A percentile compares a stretch with the other conserved stretches of the same genome.
phyloP scores from a whole-genome alignment of 2,113 vertebrate genomes.

The mouse (Mus musculus) region DNA sequence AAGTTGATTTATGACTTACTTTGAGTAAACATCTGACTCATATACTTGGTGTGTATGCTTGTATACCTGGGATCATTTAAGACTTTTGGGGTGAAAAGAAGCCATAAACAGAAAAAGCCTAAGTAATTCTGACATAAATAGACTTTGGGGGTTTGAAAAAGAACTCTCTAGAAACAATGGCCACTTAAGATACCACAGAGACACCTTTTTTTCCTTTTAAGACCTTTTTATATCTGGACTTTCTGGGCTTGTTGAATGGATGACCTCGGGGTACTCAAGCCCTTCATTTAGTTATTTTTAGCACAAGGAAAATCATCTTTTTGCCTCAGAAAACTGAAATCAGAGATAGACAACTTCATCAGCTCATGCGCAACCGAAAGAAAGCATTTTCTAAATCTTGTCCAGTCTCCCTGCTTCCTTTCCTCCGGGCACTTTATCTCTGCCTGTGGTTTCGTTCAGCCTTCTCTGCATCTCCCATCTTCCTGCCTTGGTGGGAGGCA shows the following conservation, averaged over 20 bases:
- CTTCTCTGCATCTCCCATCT: background rate
- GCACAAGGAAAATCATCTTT: conserved; percentile 10
- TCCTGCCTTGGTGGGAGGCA: background rate
- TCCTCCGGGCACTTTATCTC: background rate
- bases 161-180: background rate
- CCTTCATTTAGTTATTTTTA: conserved; percentile 16
- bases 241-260: background rate
- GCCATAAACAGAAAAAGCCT: background rate
- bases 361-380: background rate
- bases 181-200: background rate
- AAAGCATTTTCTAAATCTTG: background rate
- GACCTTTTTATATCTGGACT: background rate
- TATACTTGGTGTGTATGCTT: background rate
- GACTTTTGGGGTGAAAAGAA: background rate
- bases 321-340: conserved; percentile 26
- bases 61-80: background rate
- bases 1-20: background rate
- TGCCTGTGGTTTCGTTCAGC: conserved; percentile 10
- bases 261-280: background rate
- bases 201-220: background rate
- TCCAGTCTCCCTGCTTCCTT: background rate
- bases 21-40: background rate
- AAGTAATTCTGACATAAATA: background rate
- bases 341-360: background rate
- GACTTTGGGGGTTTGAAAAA: conserved; percentile 13